Evolutionary conservation across 2,113 vertebrate genomes (phyloP).

Genomic region (Uria lomvia): DNA sequence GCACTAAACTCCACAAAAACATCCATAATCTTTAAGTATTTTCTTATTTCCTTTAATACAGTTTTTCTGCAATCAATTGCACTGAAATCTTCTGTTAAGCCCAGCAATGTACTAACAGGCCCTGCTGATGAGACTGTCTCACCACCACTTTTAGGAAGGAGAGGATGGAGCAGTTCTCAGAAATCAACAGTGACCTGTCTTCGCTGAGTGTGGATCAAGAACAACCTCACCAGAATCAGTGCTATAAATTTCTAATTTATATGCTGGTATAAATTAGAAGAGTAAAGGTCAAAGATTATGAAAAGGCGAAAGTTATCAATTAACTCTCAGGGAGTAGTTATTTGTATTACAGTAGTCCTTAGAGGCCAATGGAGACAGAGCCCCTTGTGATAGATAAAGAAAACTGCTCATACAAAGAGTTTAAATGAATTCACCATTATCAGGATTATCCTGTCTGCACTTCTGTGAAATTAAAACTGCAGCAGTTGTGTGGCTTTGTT

Average conservation of each 20-base stretch:
- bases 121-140: background rate
- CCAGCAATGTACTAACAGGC: background rate
- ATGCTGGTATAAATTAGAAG: background rate
- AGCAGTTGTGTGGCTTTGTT: background rate
- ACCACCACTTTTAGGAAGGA: background rate
- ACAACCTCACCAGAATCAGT: background rate
- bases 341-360: background rate
- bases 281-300: background rate
- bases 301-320: slow-evolving; percentile 7
- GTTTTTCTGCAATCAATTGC: background rate
- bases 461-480: background rate
- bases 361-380: background rate
- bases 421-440: background rate
- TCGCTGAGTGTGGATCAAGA: background rate
- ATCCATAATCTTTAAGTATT: background rate
- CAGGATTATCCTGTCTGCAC: background rate
- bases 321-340: background rate
- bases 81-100: background rate
- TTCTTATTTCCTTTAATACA: background rate
- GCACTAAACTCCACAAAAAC: background rate
- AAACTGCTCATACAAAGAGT: background rate
- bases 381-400: background rate
- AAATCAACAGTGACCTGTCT: background rate
- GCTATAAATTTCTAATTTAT: background rate
- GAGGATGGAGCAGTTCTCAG: background rate